Conservation (phyloP, 2,113 vertebrate genomes). For the Corydoras maculifer region DNA sequence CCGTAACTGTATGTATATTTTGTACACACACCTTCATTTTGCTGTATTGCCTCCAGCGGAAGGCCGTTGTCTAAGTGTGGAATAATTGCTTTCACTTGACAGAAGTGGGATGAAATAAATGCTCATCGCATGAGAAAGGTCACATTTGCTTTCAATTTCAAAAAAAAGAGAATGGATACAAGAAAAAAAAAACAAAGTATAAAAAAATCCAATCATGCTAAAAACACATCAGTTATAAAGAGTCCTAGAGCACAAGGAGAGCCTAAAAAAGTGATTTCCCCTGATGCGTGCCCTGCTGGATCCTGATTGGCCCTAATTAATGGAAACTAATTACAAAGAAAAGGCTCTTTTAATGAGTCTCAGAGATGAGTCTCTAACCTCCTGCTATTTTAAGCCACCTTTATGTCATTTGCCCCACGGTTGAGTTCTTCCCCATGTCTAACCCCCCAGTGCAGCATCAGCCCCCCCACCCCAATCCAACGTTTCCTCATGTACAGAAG, state of each 20-base stretch:
- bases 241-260: slow-evolving; percentile 68
- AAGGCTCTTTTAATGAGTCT: slow-evolving; percentile 77
- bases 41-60: slow-evolving; percentile 56
- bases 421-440: slow-evolving; percentile 59
- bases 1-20: no score
- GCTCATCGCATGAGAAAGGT: slow-evolving; percentile 65
- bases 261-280: slow-evolving; percentile 77
- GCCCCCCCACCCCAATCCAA: slow-evolving; percentile 35
- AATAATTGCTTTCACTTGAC: slow-evolving; percentile 4
- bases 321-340: slow-evolving; percentile 82
- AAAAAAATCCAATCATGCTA: slow-evolving; percentile 71
- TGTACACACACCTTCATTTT: slow-evolving; percentile 45
- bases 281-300: slow-evolving; percentile 71
- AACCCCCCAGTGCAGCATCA: slow-evolving; percentile 26
- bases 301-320: slow-evolving; percentile 82
- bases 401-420: slow-evolving; percentile 74
- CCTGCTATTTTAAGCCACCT: slow-evolving; percentile 77
- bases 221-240: slow-evolving; percentile 78
- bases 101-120: slow-evolving; percentile 12
- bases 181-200: slow-evolving; percentile 60
- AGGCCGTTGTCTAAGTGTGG: slow-evolving; percentile 9
- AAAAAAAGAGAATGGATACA: slow-evolving; percentile 28
- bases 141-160: slow-evolving; percentile 60
- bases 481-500: slow-evolving; percentile 36
- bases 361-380: slow-evolving; percentile 78